A percentile compares a stretch with the other conserved stretches of the same genome.
Evolutionary conservation across 2,113 vertebrate species (phyloP).

Genomic region (Eudyptes chrysolophus): DNA sequence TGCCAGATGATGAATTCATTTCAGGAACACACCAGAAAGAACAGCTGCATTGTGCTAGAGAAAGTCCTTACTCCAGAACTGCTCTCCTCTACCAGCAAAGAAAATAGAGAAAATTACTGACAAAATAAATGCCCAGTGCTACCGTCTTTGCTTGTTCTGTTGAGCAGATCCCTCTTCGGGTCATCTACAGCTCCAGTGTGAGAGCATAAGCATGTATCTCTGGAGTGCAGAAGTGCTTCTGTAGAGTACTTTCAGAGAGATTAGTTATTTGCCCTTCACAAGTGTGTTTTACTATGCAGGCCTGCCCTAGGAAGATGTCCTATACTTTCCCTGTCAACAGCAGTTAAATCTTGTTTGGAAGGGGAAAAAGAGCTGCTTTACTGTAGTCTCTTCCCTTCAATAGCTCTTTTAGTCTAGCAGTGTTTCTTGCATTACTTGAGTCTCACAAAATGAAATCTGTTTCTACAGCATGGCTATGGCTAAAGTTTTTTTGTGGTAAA

Average conservation of each 20-base stretch:
- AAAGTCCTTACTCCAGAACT: background rate
- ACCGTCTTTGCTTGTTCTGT: background rate
- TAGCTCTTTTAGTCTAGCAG: background rate
- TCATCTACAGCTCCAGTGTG: background rate
- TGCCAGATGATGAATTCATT: background rate
- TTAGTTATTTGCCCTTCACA: background rate
- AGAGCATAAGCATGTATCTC: background rate
- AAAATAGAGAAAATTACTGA: background rate
- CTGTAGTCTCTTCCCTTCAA: background rate
- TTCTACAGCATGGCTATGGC: background rate
- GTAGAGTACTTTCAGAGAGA: background rate
- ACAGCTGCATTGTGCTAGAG: background rate
- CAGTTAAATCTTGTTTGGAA: conserved; percentile 3
- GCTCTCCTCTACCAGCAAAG: background rate
- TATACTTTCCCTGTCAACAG: background rate
- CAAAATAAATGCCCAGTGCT: background rate
- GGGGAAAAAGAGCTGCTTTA: conserved; percentile 8
- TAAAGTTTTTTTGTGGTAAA: background rate
- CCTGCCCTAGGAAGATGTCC: background rate
- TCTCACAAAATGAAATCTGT: background rate
- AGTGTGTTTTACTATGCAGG: background rate
- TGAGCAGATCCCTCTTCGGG: background rate
- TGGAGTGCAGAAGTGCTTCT: background rate
- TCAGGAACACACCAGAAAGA: background rate
- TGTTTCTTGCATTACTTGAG: background rate